Evolutionary conservation across 2,113 vertebrate genomes (phyloP), one percentile per base, ranked within the genome.

Genomic region (Struthio camelus): DNA sequence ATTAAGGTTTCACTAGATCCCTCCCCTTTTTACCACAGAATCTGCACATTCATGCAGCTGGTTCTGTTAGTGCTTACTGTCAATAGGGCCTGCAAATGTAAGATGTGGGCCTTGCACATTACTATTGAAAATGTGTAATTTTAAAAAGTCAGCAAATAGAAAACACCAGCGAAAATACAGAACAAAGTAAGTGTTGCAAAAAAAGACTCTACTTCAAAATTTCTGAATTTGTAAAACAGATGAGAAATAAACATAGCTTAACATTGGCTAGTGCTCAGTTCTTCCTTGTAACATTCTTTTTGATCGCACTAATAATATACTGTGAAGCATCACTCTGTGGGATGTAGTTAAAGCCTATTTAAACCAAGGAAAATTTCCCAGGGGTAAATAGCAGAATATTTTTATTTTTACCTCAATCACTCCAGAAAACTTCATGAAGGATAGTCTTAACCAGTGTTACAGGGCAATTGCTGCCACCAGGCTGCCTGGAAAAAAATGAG

Each of bases 321-420:
- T 94, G 65, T 79, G 96, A 97, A 97, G 91, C 82, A 18, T 94
- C 82, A 96, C 98, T 97, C 97, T 95, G 97, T 96, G 96, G 96
- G 98, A 96, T 96, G 80, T 94, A 97, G 97, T 97, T 98, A 98
- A 97, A 97, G 89, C 93, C 95, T 97, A 79, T 97, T 98, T 97
- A 96, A 97, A 94, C 97, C 96, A 97, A 46, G 62, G 97, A 96
- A 97, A 95, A 91, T 94, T 97, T 98, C 97, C 89, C 96, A 92
- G 88, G 86, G 94, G 96, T 85, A 97, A 94, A 97, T 97, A 97
- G 93, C 95, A 96, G 92, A 97, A 97, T 90, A 69, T 95, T 98
- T 97, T 98, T 97, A 97, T 97, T 98, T 98, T 98, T 98, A 96
- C 97, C 94, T 97, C 94, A 93, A 58, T 98, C 97, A 94, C 90